phyloP scores from a whole-genome alignment of 2,797 vertebrate genomes.

The Rhadinocentrus ornatus region DNA sequence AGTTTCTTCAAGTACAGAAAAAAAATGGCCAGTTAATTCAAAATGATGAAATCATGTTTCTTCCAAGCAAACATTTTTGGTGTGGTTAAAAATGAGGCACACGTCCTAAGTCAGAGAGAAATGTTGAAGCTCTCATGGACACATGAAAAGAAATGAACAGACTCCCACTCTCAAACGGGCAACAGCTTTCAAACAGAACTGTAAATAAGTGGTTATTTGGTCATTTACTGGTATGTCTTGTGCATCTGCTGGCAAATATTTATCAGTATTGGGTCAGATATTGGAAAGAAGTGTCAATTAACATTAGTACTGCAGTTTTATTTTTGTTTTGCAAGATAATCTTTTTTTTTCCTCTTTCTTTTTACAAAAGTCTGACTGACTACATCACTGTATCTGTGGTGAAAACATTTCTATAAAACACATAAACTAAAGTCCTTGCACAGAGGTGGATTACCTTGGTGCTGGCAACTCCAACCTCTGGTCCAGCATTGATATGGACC shows the following conservation, averaged over 20 bases:
- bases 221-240: background rate
- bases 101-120: background rate
- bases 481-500: conserved; percentile 97
- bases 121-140: background rate
- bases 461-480: conserved; percentile 97
- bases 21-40: conserved; percentile 2
- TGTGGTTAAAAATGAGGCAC: conserved; percentile 4
- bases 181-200: background rate
- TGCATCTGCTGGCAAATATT: background rate
- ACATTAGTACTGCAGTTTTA: background rate
- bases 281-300: background rate
- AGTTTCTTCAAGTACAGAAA: conserved; percentile 19
- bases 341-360: background rate
- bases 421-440: background rate
- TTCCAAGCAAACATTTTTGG: conserved; percentile 3
- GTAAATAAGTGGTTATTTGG: no score
- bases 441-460: conserved; percentile 87
- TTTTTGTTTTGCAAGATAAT: background rate
- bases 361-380: background rate
- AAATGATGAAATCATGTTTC: conserved; percentile 3
- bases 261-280: background rate
- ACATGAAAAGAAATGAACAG: background rate
- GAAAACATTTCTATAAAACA: background rate
- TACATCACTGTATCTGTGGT: background rate
- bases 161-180: background rate